phyloP scores from a whole-genome alignment of 2,113 vertebrate species.

The Zapus hudsonius region DNA sequence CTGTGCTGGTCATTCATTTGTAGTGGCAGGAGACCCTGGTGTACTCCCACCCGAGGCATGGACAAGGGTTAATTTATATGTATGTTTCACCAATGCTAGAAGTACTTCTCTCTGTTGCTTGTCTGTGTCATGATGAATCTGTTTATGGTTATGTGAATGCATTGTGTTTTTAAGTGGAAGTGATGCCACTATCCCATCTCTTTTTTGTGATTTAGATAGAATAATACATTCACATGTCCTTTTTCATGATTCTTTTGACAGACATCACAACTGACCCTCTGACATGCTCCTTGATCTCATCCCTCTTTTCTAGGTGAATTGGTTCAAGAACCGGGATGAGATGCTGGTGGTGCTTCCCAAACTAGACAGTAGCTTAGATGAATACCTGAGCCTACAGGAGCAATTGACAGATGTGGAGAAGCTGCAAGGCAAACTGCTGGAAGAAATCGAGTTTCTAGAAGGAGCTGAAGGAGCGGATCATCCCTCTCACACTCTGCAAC shows the following conservation, averaged over 20 bases:
- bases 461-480: constrained; percentile 95
- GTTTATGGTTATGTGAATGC: not conserved
- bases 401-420: constrained; percentile 94
- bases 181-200: not conserved
- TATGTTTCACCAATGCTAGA: not conserved
- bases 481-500: constrained; percentile 93
- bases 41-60: too few relatives aligned
- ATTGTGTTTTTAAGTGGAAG: not conserved
- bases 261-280: not conserved
- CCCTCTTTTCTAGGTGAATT: constrained; percentile 92
- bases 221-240: not conserved
- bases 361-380: constrained; percentile 93
- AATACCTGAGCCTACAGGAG: constrained; percentile 94
- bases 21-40: too few relatives aligned
- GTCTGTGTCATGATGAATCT: not conserved
- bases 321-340: constrained; percentile 99
- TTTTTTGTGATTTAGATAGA: constrained; percentile 10
- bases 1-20: too few relatives aligned
- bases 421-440: constrained; percentile 92
- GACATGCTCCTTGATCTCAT: not conserved
- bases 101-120: not conserved
- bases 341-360: constrained; percentile 96
- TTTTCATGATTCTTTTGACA: not conserved
- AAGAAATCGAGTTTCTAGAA: constrained; percentile 95
- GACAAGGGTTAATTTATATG: too few relatives aligned